Evolutionary conservation across 2,888 invertebrate genomes (phyloP), one percentile per base, ranked within the genome.

Genomic region (Dynastes grantii): DNA sequence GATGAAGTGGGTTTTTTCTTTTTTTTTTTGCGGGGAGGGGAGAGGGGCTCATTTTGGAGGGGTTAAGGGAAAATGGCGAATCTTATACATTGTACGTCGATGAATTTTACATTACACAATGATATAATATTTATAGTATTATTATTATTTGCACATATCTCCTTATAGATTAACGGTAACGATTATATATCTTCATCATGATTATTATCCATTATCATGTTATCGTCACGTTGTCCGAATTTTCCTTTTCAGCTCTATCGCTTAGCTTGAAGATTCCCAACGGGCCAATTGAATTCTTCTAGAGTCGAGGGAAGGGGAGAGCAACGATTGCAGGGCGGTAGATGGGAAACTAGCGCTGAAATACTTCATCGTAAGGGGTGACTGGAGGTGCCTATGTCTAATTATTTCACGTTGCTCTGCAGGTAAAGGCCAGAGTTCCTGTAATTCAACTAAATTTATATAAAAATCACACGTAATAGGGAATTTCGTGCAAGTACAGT

Each of bases 361-460:
- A 87, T 91, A 91, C 85, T 90, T 90, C 85, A 89, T 88, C 83
- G 92, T 92, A 88, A 92, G 87, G 83, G 92, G 92, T 87, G 92
- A 92, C 89, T 92, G 92, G 87, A 92, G 90, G 89, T 93, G 93
- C 88, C 91, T 90, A 89, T 93, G 93, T 88, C 90, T 91, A 87
- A 92, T 93, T 88, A 92, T 92, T 91, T 94, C 92, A 86, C 92
- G 91, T 91, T 92, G 91, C 92, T 92, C 92, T 88, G 90, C 90
- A 90, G 92, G 90, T 86, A 90, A 88, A 87, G 90, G 90, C 90
- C 91, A 91, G 85, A 91, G 89, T 88, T 92, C 92, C 92, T 92
- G 83, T 83, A 84, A 85, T 83, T 73, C 73, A 81, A 76, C 76
- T 79, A 79, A 76, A 79, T 49, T 79, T 76, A 79, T 76, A 79